These are phyloP conservation scores for Ormyrus thymus DNA, from an alignment of 2,888 invertebrate genomes.

Conservation along the genomic window DNA sequence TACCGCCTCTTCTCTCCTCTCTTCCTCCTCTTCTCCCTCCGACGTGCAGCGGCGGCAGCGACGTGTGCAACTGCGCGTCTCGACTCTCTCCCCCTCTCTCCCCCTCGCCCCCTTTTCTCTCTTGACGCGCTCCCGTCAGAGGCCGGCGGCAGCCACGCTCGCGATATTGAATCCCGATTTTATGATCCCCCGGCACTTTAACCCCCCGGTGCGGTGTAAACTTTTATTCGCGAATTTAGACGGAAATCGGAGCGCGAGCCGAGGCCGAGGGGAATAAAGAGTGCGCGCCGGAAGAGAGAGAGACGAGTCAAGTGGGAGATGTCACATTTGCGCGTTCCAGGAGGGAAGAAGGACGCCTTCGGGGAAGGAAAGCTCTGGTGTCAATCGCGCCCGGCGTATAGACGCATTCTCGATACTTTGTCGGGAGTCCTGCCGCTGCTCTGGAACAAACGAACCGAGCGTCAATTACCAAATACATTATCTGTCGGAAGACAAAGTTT, in stretches of 20 bases:
- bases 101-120: conserved; percentile 51
- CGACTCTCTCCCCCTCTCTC: background rate
- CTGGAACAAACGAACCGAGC: too few relatives aligned
- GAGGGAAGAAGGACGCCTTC: background rate
- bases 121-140: background rate
- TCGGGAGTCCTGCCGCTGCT: too few relatives aligned
- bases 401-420: too few relatives aligned
- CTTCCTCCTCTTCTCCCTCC: background rate
- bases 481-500: too few relatives aligned
- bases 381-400: too few relatives aligned
- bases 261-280: conserved; percentile 35
- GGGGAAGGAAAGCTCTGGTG: too few relatives aligned
- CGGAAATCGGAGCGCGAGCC: conserved; percentile 66
- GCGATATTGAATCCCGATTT: conserved; percentile 73
- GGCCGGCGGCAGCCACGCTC: too few relatives aligned
- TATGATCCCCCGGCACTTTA: conserved; percentile 66
- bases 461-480: too few relatives aligned
- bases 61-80: conserved; percentile 24
- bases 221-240: conserved; percentile 73
- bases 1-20: conserved; percentile 30
- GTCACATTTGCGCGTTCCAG: conserved; percentile 24
- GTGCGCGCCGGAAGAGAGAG: background rate
- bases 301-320: conserved; percentile 52
- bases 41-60: conserved; percentile 7
- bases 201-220: conserved; percentile 67